A percentile compares a stretch with the other conserved stretches of the same genome.
phyloP scores from a whole-genome alignment of 2,888 invertebrate genomes.

The Timandra comae region DNA sequence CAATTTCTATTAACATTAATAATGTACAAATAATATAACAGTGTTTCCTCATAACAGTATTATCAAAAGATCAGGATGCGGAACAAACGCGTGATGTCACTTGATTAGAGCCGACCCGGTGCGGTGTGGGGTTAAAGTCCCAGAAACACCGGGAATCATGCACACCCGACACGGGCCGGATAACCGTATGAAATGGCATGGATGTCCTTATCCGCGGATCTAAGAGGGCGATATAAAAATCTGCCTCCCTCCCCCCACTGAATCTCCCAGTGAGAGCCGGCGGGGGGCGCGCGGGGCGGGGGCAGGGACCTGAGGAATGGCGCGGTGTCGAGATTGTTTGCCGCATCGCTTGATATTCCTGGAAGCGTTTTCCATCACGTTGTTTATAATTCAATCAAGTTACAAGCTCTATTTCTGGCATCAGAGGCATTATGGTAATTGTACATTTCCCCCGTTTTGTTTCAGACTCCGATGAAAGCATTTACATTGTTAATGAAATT shows the following conservation, averaged over 20 bases:
- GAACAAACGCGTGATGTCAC: too few species aligned
- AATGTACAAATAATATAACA: too few species aligned
- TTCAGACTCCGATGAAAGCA: background rate
- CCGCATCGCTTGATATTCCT: conserved; percentile 17
- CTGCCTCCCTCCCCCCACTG: conserved; percentile 14
- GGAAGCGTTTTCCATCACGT: conserved; percentile 17
- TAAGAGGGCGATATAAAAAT: conserved; percentile 46
- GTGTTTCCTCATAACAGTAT: too few species aligned
- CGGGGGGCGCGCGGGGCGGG: too few species aligned
- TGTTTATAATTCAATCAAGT: conserved; percentile 4
- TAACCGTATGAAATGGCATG: conserved; percentile 54
- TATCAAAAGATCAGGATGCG: too few species aligned
- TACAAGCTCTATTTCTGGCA: background rate
- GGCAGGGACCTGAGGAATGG: conserved; percentile 29
- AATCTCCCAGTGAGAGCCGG: conserved; percentile 21
- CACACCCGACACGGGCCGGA: too few species aligned
- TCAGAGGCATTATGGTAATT: too few species aligned
- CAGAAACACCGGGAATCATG: too few species aligned
- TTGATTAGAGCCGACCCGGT: too few species aligned
- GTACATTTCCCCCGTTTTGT: too few species aligned
- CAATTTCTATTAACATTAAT: too few species aligned
- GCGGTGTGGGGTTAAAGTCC: too few species aligned
- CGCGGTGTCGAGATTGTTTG: conserved; percentile 27
- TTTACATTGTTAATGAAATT: background rate
- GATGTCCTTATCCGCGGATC: conserved; percentile 59